A percentile compares a stretch with the other conserved stretches of the same genome.
phyloP scores from a whole-genome alignment of 2,113 vertebrate species.

The Glaucidium brasilianum region DNA sequence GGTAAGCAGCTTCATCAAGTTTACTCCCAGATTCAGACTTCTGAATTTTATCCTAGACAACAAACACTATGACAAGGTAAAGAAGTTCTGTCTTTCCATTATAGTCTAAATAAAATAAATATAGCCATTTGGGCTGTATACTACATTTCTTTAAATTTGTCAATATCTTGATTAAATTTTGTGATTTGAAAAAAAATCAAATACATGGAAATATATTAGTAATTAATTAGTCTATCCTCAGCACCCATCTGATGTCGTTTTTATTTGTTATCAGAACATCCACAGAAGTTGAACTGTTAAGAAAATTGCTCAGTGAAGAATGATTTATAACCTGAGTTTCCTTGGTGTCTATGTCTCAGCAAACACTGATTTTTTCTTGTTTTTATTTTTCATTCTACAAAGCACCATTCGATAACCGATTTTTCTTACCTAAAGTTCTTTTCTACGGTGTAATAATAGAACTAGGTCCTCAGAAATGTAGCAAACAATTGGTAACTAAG shows the following conservation, averaged over 20 bases:
- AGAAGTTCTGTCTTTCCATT: neutral
- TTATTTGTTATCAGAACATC: neutral
- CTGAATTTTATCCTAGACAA: neutral
- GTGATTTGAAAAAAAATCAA: neutral
- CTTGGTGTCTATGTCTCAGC: neutral
- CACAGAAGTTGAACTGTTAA: neutral
- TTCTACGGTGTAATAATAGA: neutral
- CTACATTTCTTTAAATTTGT: neutral
- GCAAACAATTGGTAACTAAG: neutral
- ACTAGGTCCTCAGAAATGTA: neutral
- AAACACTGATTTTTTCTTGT: neutral
- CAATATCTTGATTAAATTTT: neutral
- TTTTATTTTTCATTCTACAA: neutral
- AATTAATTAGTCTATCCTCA: neutral
- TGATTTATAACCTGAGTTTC: neutral
- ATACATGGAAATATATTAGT: neutral
- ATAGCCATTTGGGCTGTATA: neutral
- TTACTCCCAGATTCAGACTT: neutral
- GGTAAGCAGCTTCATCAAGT: neutral
- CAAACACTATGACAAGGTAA: neutral
- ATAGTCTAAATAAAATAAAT: neutral
- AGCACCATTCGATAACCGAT: fast-evolving
- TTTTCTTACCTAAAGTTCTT: neutral
- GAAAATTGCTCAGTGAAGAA: neutral
- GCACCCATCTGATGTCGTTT: neutral